A percentile compares a stretch with the other conserved stretches of the same genome.
Evolutionary conservation across 1,140 invertebrate genomes (phyloP).

Genomic region (Neuroterus valhalla): DNA sequence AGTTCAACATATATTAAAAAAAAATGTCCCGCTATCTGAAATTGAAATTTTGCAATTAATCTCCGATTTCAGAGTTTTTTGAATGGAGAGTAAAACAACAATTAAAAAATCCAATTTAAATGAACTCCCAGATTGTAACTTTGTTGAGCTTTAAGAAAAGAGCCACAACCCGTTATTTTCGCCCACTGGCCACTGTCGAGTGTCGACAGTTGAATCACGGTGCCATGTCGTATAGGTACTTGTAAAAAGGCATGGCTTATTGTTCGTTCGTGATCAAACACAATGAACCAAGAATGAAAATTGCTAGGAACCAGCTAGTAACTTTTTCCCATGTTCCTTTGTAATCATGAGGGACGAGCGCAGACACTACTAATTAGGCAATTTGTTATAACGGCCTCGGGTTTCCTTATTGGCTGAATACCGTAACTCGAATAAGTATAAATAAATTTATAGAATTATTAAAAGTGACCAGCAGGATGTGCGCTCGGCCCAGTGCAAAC

Average conservation of each 20-base stretch:
- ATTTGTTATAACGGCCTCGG: too few species aligned
- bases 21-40: too few species aligned
- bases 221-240: constrained; percentile 42
- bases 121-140: neutral
- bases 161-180: constrained; percentile 47
- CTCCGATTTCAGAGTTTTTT: too few species aligned
- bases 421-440: too few species aligned
- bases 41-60: too few species aligned
- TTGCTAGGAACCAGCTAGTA: constrained; percentile 34
- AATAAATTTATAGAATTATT: too few species aligned
- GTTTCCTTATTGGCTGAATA: too few species aligned
- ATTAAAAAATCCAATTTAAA: too few species aligned
- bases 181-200: constrained; percentile 27
- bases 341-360: neutral
- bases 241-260: constrained; percentile 44
- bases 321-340: constrained; percentile 28
- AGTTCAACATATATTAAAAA: too few species aligned
- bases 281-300: constrained; percentile 43
- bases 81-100: too few species aligned
- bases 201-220: constrained; percentile 44
- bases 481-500: too few species aligned
- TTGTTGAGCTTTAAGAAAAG: constrained; percentile 5
- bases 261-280: constrained; percentile 40
- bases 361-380: neutral
- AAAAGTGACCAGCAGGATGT: too few species aligned